Evolutionary conservation across 2,888 invertebrate genomes (phyloP).

Genomic region (Rotaria magnacalcarata): DNA sequence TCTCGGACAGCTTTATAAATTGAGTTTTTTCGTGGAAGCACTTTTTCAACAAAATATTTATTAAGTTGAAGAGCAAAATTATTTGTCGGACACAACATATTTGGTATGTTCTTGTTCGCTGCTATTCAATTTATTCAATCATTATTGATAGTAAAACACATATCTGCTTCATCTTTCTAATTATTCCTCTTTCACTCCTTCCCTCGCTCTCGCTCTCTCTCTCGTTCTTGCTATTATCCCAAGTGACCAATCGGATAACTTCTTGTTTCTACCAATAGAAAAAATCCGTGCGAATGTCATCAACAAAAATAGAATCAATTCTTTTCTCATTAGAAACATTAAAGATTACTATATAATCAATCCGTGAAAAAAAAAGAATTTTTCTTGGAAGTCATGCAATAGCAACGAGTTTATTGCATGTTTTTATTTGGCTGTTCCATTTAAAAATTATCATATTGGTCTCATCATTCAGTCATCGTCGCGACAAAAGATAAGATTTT

Average conservation of each 20-base stretch:
- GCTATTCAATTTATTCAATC: background rate
- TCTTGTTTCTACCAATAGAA: background rate
- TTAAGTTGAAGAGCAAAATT: conserved; percentile 40
- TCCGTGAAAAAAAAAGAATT: background rate
- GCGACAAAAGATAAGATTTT: conserved; percentile 1
- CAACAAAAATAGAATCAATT: background rate
- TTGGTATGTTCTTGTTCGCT: background rate
- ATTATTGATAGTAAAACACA: background rate
- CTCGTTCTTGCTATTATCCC: background rate
- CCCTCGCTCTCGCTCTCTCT: background rate
- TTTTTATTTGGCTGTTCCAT: background rate
- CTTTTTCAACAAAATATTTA: conserved; percentile 45
- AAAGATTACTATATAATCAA: background rate
- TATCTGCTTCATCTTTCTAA: background rate
- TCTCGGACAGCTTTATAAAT: conserved; percentile 37
- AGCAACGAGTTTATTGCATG: background rate
- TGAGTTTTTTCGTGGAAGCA: conserved; percentile 39
- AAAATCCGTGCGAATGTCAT: background rate
- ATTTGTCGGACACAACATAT: conserved; percentile 9
- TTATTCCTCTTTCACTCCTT: background rate
- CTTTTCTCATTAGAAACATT: background rate
- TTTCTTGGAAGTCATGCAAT: background rate
- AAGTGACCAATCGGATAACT: background rate
- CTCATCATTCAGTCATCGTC: background rate
- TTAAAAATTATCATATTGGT: conserved; percentile 4